Base-by-base conservation (phyloP, 2,113 vertebrate genomes). In the Asarcornis scutulata region DNA sequence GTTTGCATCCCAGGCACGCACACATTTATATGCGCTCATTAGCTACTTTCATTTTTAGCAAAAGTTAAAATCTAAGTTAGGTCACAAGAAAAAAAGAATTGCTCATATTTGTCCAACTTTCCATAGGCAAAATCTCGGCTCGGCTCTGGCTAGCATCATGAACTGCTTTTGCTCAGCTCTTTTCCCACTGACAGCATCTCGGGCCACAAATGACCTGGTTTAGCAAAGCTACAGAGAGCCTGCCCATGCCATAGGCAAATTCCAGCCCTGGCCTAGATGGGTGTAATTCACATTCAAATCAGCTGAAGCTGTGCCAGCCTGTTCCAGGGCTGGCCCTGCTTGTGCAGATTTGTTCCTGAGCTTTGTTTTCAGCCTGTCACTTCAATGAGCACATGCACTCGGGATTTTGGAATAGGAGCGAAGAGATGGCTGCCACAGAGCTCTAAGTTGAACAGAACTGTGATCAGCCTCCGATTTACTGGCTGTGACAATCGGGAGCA, bases 201-300 rank as follows among this genome's bases (percentile, higher is more conserved):
- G 27, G 82, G 89, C 38, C 59, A 81, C 72, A 79, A 93, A n/a
- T 1, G 2, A 55, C 26, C 4, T 1, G 2, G 23, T 85, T 87
- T 66, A 80, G 55, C 9, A 63, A 89, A 82, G 59, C 58, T 67
- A 63, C 71, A 42, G 50, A 79, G 78, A 80, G 42, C 25, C 75
- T 90, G 42, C 79, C 72, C 79, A 31, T 63, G 88, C 89, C 89
- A 88, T 25, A 50, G 62, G 80, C 90, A 89, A 91, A 88, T 94
- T 94, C 88, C 86, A 90, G 66, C 53, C 67, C 86, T 87, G 81
- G 53, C 76, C 74, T 92, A 68, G 78, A 83, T 78, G 69, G 18
- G 17, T 13, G 25, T 44, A 50, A 94, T 94, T 96, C 86, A 93
- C 62, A 96, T 97, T 95, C 86, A 94, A 84, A 96, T 88, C 64